Base-by-base conservation (phyloP, 2,888 invertebrate species). In the Drosophila ezoana region DNA sequence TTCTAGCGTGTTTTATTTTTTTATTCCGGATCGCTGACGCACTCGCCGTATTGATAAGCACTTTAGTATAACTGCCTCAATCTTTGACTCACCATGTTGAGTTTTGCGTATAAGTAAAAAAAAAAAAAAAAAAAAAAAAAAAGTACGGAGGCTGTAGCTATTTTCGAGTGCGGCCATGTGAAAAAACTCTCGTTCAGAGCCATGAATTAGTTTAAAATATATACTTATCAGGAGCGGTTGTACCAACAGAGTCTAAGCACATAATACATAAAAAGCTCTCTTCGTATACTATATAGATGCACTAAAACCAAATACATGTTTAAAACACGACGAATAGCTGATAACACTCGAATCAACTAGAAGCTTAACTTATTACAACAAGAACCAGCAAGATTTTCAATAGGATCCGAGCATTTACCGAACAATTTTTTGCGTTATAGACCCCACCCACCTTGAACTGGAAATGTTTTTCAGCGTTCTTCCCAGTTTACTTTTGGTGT, bases 161-260 rank as follows among this genome's bases (percentile, higher is more conserved):
- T 74, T 76, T 63, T 65, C 66, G 62, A 69, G 60, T 66, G 43
- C 47, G 54, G 59, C 60, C 59, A 66, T 62, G 57, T 47, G 52
- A 63, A 61, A 56, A 61, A 44, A 57, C 47, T 61, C 63, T 48
- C 68, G 45, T 44, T 32, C 61, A 56, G 70, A 61, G 61, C 75
- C 73, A 78, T 68, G 74, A 76, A 72, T 89, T 88, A 90, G 90
- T 90, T 87, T 78, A 67, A 76, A 79, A 72, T 76, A 76, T 71
- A 79, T 72, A 73, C 77, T 84, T 79, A 76, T 78, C 75, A 75
- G 57, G 75, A 79, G 73, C 76, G 57, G 78, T 53, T 56, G 70
- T 58, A 38, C 53, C 41, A 48, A 49, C 52, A 37, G 41, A 56
- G 28, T 28, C 44, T 37, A 68, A 68, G 49, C 63, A 51, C 43